Evolutionary conservation across 1,140 invertebrate species (phyloP), one percentile per base, ranked within the genome.

Genomic region (Saccostrea cuccullata): DNA sequence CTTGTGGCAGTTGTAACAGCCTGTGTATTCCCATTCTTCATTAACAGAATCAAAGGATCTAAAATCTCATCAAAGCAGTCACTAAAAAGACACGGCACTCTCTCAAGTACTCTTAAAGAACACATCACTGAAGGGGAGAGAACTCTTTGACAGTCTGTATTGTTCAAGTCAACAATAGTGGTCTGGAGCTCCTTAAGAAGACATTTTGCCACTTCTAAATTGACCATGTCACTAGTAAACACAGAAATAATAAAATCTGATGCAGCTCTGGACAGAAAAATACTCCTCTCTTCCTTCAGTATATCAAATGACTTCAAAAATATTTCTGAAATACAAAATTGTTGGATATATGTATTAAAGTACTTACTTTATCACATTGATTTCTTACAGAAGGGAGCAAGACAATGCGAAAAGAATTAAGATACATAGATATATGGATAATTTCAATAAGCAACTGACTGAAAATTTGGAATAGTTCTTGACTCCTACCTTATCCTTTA

Each of bases 241-340:
- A 77, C 11, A 6, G 70, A 77, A 36, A 5, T 30, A 17, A 77
- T 77, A 36, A 77, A 77, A 36, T 77, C 70, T 30, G 70, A 77
- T 15, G 26, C 70, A 77, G 70, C 70, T 77, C 70, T 77, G 6
- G 70, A 77, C 70, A 40, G 30, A 13, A 77, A 77, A 77, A 77
- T 77, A 36, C 70, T 77, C 70, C 23, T 77, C 70, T 77, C 70
- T 15, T 77, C 70, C 26, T 15, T 77, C 30, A 77, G 26, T 30
- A 77, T 36, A 17, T 77, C 70, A 30, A 77, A 77, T 30, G 70
- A 77, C 70, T 77, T 77, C 70, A 15, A 36, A 36, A 77, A 26
- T 77, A 77, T 77, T 15, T 30, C 70, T 77, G 70, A 26, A 77
- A 73, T 11, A 67, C 8, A 67, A 77, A 2, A 77, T 20, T 64